Evolutionary conservation across 1,140 invertebrate genomes (phyloP).

Genomic region (Coptotermes formosanus): DNA sequence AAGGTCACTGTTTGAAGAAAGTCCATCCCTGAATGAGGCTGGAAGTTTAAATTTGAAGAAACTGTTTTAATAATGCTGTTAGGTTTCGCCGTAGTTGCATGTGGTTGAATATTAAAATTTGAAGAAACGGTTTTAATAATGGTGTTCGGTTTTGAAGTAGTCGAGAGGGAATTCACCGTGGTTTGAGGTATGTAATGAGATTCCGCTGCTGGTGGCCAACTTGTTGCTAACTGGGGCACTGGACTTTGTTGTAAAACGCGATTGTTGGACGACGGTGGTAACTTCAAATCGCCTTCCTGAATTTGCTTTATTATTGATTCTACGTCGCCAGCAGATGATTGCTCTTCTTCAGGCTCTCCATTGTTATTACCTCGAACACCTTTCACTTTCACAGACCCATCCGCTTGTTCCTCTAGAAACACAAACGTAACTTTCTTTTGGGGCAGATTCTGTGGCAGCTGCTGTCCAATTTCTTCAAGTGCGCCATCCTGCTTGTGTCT

Average conservation of each 20-base stretch:
- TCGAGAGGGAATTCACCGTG: neutral
- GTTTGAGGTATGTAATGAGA: neutral
- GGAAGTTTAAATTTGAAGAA: neutral
- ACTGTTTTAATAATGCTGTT: neutral
- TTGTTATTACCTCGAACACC: constrained; percentile 63
- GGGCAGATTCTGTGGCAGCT: constrained; percentile 57
- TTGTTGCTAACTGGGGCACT: neutral
- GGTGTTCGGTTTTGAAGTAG: neutral
- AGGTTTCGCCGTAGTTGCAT: neutral
- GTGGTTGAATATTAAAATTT: neutral
- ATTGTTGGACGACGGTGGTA: constrained; percentile 50
- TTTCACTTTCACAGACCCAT: constrained; percentile 79
- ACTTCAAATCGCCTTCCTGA: constrained; percentile 74
- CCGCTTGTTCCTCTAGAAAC: constrained; percentile 77
- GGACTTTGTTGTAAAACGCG: neutral
- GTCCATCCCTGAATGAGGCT: neutral
- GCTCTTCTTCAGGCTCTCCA: constrained; percentile 64
- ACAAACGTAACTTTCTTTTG: constrained; percentile 82
- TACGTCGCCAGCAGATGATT: constrained; percentile 64
- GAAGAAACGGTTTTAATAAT: neutral
- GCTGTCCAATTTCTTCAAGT: constrained; percentile 65
- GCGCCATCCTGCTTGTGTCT: constrained; percentile 68
- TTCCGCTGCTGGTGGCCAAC: neutral
- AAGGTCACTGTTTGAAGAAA: neutral
- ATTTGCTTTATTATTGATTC: constrained; percentile 78